Percentiles rank a stretch among this genome's conserved stretches.
These are phyloP conservation scores for Spheniscus mendiculus DNA, from an alignment of 2,113 vertebrate genomes.

Conservation along the genomic window DNA sequence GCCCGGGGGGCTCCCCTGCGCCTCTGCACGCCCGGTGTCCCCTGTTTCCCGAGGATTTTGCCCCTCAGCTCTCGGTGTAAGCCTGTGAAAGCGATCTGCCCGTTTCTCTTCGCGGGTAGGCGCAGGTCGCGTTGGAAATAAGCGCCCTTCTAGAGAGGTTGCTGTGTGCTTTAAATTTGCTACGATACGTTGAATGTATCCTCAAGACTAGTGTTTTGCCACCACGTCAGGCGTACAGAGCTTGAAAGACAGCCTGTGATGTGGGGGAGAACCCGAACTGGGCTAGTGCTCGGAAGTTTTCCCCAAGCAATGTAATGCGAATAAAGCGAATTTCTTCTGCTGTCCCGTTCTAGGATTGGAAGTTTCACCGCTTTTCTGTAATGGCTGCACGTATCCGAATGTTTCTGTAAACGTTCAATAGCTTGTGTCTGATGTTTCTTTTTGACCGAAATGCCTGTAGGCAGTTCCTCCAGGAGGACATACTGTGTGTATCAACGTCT, in stretches of 20 bases:
- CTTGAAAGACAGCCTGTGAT: background rate
- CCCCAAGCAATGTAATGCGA: background rate
- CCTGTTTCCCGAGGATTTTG: background rate
- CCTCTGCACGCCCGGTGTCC: accelerated
- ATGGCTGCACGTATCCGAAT: background rate
- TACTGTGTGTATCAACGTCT: background rate
- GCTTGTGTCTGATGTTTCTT: background rate
- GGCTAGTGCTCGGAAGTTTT: background rate
- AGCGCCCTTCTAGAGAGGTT: no score
- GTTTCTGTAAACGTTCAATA: background rate
- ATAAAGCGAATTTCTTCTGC: background rate
- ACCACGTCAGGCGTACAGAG: background rate
- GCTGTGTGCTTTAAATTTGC: background rate
- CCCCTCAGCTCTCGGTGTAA: accelerated
- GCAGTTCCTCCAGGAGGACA: background rate
- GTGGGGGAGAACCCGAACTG: background rate
- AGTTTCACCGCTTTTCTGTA: background rate
- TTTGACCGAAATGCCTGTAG: background rate
- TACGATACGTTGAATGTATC: accelerated
- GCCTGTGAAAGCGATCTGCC: no score
- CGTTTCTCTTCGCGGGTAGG: accelerated
- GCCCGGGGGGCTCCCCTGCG: background rate
- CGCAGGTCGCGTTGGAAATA: accelerated
- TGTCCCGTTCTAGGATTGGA: background rate
- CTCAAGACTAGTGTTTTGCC: background rate